Conservation (phyloP, 2,888 invertebrate genomes). For the Celastrina argiolus region DNA sequence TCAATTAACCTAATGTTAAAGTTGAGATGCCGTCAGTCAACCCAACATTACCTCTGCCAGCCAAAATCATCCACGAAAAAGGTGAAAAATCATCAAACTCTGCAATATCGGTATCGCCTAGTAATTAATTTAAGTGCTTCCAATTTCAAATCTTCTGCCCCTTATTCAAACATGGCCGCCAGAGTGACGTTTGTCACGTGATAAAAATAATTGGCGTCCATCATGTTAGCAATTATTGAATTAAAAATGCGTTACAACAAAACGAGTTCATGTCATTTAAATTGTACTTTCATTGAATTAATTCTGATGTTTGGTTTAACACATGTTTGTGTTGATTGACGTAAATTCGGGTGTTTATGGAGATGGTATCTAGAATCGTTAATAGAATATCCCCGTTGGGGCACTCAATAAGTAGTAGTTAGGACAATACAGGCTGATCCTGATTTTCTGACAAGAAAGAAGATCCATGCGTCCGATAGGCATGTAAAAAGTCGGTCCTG, state of each 20-base stretch:
- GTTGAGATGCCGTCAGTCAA: too few species aligned
- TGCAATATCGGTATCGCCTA: not conserved
- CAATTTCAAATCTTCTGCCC: not conserved
- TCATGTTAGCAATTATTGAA: conserved; percentile 67
- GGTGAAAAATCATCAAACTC: not conserved
- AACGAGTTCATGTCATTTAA: conserved; percentile 61
- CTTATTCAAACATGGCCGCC: conserved; percentile 44
- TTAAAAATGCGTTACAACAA: conserved; percentile 71
- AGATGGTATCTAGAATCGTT: not conserved
- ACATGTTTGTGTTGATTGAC: conserved; percentile 8
- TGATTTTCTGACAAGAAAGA: too few species aligned
- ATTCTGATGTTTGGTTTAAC: conserved; percentile 18
- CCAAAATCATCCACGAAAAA: too few species aligned
- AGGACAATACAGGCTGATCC: too few species aligned
- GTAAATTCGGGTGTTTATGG: not conserved
- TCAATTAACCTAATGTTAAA: too few species aligned
- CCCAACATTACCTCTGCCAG: too few species aligned
- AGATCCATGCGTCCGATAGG: too few species aligned
- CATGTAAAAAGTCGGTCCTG: too few species aligned
- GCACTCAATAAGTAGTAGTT: not conserved
- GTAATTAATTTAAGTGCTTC: conserved; percentile 6
- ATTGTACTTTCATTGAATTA: conserved; percentile 46
- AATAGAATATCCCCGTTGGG: not conserved
- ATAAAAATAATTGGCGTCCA: conserved; percentile 61
- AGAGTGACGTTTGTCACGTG: conserved; percentile 72